Evolutionary conservation across 2,888 invertebrate species (phyloP).

Genomic region (Crepidodera aurea): DNA sequence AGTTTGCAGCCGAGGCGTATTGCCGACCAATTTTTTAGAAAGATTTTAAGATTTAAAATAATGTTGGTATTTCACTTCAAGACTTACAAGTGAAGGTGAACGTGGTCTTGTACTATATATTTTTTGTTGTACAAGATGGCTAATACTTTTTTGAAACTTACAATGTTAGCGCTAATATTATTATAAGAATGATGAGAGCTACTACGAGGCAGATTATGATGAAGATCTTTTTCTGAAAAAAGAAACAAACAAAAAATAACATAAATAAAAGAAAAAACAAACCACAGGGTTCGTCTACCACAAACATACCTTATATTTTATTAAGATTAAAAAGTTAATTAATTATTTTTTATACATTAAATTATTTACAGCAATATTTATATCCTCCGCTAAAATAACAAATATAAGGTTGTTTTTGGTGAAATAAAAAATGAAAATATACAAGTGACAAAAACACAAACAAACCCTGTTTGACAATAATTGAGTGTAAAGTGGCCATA

Average conservation of each 20-base stretch:
- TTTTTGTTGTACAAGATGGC: conserved; percentile 6
- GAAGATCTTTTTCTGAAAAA: conserved; percentile 88
- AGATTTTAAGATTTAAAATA: too few relatives aligned
- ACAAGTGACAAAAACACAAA: conserved; percentile 20
- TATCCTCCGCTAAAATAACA: too few relatives aligned
- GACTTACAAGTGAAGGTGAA: neutral
- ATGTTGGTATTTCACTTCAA: too few relatives aligned
- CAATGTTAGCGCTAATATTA: conserved; percentile 67
- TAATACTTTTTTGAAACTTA: conserved; percentile 31
- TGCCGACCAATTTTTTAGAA: too few relatives aligned
- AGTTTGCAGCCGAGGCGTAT: too few relatives aligned
- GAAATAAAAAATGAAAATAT: conserved; percentile 12
- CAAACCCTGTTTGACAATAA: conserved; percentile 19
- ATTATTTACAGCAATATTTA: too few relatives aligned
- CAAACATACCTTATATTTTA: conserved; percentile 12
- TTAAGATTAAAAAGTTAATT: too few relatives aligned
- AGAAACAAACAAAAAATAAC: conserved; percentile 67
- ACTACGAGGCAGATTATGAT: conserved; percentile 85
- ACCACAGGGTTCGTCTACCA: conserved; percentile 17
- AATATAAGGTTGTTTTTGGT: conserved; percentile 11
- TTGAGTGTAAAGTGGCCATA: conserved; percentile 12
- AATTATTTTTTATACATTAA: too few relatives aligned
- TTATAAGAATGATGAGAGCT: conserved; percentile 79
- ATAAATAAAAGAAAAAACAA: conserved; percentile 56
- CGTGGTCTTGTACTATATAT: neutral